Percentiles rank a stretch among this genome's conserved stretches.
Conservation (phyloP, 1,140 invertebrate genomes). For the Cardiocondyla obscurior region DNA sequence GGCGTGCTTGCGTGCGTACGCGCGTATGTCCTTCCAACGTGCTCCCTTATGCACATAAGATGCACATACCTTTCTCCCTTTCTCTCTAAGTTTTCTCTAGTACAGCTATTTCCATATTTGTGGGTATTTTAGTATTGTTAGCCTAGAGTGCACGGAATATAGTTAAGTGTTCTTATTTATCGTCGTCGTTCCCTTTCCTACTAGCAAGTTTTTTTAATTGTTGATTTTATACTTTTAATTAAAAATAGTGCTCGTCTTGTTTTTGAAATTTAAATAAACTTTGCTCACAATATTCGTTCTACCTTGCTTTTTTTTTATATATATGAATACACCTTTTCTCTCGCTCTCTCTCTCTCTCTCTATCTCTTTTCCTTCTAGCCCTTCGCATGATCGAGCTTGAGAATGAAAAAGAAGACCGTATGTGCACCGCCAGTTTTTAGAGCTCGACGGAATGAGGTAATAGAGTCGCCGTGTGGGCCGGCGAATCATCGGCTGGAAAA, state of each 20-base stretch:
- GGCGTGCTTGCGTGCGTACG: background rate
- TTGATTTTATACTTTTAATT: background rate
- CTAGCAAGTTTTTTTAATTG: too few species aligned
- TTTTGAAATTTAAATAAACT: slow-evolving; percentile 20
- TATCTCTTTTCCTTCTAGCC: background rate
- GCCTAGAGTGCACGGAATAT: background rate
- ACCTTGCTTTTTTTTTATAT: background rate
- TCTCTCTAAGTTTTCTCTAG: slow-evolving; percentile 2
- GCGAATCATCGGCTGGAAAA: slow-evolving; percentile 59
- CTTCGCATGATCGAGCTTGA: slow-evolving; percentile 5
- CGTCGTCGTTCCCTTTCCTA: too few species aligned
- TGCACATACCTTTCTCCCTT: too few species aligned
- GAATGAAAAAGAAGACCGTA: slow-evolving; percentile 16
- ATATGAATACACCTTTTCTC: background rate
- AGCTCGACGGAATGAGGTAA: slow-evolving; percentile 26
- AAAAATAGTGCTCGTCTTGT: background rate
- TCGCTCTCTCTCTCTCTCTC: background rate
- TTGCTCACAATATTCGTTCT: background rate
- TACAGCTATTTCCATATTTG: slow-evolving; percentile 7
- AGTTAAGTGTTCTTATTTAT: background rate
- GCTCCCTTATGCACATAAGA: background rate
- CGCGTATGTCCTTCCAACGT: slow-evolving; percentile 13
- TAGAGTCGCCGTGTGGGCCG: slow-evolving; percentile 31
- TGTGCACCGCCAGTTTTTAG: slow-evolving; percentile 22
- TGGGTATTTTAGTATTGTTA: background rate